These are phyloP conservation scores for Circaetus cinerascens DNA, from an alignment of 2,113 vertebrate genomes.

Conservation along the genomic window DNA sequence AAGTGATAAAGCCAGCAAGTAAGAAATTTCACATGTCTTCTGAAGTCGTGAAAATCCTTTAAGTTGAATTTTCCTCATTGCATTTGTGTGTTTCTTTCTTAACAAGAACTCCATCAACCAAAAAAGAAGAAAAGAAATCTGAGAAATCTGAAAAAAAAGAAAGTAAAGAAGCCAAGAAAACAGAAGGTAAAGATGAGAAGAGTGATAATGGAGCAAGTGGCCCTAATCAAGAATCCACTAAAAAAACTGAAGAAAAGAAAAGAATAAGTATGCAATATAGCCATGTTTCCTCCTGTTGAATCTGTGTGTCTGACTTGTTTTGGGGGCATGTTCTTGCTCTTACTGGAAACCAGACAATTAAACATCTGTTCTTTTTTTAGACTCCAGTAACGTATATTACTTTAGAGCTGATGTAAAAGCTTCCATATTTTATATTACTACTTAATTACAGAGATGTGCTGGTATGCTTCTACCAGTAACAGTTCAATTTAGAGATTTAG, in stretches of 20 bases:
- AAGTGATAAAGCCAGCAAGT: slow-evolving; percentile 82
- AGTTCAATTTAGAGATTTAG: neutral
- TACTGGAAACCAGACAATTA: neutral
- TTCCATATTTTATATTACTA: neutral
- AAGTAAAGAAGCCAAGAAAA: slow-evolving; percentile 87
- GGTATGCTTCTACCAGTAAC: neutral
- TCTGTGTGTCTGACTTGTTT: slow-evolving; percentile 39
- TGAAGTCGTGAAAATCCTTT: neutral
- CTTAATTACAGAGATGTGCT: neutral
- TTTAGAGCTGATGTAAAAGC: neutral
- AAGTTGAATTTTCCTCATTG: slow-evolving; percentile 2
- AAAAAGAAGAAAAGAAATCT: slow-evolving; percentile 95
- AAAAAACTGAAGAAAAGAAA: slow-evolving; percentile 90
- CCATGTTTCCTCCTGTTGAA: neutral
- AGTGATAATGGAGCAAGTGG: slow-evolving; percentile 77
- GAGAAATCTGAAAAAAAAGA: slow-evolving; percentile 91
- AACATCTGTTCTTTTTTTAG: neutral
- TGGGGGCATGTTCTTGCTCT: slow-evolving; percentile 1
- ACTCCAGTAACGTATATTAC: neutral
- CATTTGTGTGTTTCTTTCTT: slow-evolving; percentile 3
- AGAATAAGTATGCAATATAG: slow-evolving; percentile 81
- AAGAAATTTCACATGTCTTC: slow-evolving; percentile 23
- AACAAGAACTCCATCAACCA: slow-evolving; percentile 81
- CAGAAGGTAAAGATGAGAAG: slow-evolving; percentile 84
- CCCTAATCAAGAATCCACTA: slow-evolving; percentile 76